phyloP scores from a whole-genome alignment of 2,113 vertebrate species.

The Myxocyprinus asiaticus region DNA sequence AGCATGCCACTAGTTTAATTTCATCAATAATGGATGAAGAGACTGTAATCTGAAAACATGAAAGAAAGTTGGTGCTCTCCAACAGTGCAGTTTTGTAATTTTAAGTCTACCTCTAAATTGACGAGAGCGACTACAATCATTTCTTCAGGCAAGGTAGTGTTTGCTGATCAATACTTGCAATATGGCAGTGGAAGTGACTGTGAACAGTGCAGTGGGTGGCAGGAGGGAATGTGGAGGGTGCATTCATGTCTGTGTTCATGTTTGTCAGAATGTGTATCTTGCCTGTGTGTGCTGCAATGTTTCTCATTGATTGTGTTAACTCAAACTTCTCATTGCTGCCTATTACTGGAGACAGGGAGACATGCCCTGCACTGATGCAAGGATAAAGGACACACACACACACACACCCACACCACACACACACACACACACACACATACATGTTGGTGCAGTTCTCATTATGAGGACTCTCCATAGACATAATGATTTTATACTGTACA shows the following conservation, averaged over 20 bases:
- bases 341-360: constrained; percentile 68
- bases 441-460: too few relatives aligned
- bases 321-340: constrained; percentile 76
- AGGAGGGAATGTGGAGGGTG: background rate
- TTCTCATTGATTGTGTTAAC: constrained; percentile 78
- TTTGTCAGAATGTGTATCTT: constrained; percentile 30
- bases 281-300: constrained; percentile 59
- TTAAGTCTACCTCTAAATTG: constrained; percentile 44
- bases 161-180: constrained; percentile 19
- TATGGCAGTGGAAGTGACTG: constrained; percentile 32
- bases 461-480: too few relatives aligned
- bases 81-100: constrained; percentile 64
- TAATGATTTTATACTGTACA: too few relatives aligned
- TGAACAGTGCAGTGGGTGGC: constrained; percentile 1
- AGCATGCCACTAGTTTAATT: constrained; percentile 99
- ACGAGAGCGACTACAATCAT: constrained; percentile 45
- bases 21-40: constrained; percentile 99
- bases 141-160: constrained; percentile 3
- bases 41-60: constrained; percentile 93
- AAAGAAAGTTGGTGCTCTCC: constrained; percentile 59
- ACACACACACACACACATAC: too few relatives aligned
- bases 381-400: constrained; percentile 69
- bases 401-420: background rate
- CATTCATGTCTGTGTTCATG: constrained; percentile 30
- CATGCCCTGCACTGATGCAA: constrained; percentile 67